Conservation (phyloP, 2,797 vertebrate species). For the Cyprinella venusta region DNA sequence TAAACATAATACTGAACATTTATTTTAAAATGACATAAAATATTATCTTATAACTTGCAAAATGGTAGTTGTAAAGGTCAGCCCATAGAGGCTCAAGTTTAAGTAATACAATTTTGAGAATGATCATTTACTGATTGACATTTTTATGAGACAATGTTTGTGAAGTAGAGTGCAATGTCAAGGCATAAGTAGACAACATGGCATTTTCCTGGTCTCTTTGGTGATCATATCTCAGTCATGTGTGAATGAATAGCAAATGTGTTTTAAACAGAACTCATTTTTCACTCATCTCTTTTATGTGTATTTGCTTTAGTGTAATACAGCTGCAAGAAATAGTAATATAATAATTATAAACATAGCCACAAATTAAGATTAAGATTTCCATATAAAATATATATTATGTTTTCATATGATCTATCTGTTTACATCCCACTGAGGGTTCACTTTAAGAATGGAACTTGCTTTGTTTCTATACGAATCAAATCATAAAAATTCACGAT, state of each 20-base stretch:
- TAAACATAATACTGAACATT: neutral
- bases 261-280: neutral
- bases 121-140: conserved; percentile 81
- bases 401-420: too few species aligned
- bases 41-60: neutral
- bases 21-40: neutral
- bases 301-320: too few species aligned
- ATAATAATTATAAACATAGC: neutral
- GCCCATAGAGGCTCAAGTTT: conserved; percentile 73
- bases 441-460: neutral
- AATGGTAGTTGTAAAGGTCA: conserved; percentile 74
- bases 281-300: neutral
- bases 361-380: neutral
- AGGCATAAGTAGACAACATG: neutral
- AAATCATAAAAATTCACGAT: neutral
- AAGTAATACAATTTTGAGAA: conserved; percentile 76
- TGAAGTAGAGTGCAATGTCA: neutral
- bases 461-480: neutral
- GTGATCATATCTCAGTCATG: neutral
- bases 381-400: neutral
- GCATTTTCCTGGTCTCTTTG: neutral
- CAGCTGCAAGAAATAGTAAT: neutral
- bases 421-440: too few species aligned
- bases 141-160: conserved; percentile 78
- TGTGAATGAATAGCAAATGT: neutral